Percentiles rank a stretch among this genome's conserved stretches.
Evolutionary conservation across 2,113 vertebrate species (phyloP).

Genomic region (Turdus rufiventris): DNA sequence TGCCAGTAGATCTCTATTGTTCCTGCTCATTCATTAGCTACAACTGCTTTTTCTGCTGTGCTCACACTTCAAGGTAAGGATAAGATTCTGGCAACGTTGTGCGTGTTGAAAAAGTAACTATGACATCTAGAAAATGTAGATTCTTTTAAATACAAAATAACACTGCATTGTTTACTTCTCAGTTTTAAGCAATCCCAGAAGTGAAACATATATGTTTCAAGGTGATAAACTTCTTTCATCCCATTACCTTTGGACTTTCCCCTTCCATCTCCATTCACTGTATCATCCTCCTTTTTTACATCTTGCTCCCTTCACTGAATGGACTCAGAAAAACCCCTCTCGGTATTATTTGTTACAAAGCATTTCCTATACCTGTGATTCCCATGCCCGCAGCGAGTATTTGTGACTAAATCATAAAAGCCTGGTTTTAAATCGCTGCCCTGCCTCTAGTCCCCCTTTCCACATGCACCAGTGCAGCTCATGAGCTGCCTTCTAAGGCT

Average conservation of each 20-base stretch:
- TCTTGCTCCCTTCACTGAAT: neutral
- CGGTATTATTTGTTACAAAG: neutral
- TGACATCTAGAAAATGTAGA: neutral
- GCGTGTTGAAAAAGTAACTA: neutral
- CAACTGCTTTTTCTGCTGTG: neutral
- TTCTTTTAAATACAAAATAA: neutral
- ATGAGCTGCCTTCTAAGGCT: neutral
- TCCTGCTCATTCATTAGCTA: constrained; percentile 31
- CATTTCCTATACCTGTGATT: neutral
- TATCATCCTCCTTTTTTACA: neutral
- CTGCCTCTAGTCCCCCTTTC: neutral
- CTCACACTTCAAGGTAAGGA: constrained; percentile 25
- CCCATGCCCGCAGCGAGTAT: neutral
- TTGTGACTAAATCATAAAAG: constrained; percentile 4
- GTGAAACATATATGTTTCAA: neutral
- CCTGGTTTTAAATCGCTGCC: neutral
- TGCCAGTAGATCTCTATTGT: constrained; percentile 37
- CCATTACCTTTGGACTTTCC: neutral
- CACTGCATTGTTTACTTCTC: neutral
- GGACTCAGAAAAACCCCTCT: neutral
- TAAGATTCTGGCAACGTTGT: neutral
- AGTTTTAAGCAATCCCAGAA: neutral
- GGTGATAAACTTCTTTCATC: constrained; percentile 1
- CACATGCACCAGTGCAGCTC: constrained; percentile 16
- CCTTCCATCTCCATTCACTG: neutral